Conservation (phyloP, 2,797 vertebrate species). For the Lagocephalus sceleratus region DNA sequence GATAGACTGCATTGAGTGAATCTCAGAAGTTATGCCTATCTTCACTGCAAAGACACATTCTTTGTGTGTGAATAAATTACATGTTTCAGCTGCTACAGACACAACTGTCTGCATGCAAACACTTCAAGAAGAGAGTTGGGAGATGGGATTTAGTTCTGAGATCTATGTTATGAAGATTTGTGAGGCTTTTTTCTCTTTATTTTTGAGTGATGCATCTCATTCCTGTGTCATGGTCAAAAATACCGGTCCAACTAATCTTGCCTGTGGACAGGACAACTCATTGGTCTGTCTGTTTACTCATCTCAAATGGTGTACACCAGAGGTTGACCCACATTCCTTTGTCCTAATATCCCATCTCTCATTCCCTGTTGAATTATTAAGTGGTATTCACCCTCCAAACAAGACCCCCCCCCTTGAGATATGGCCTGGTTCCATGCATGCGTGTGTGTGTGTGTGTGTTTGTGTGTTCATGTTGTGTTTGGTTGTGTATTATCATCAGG, state of each 20-base stretch:
- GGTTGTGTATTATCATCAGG: slow-evolving; percentile 71
- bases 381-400: slow-evolving; percentile 53
- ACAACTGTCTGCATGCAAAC: too few relatives aligned
- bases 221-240: slow-evolving; percentile 1
- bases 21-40: not conserved
- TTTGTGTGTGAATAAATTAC: too few relatives aligned
- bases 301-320: slow-evolving; percentile 46
- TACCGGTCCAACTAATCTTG: slow-evolving; percentile 5
- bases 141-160: too few relatives aligned
- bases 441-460: slow-evolving; percentile 19
- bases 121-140: too few relatives aligned
- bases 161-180: too few relatives aligned
- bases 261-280: slow-evolving; percentile 24
- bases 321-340: slow-evolving; percentile 66
- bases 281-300: slow-evolving; percentile 46
- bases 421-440: slow-evolving; percentile 38
- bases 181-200: too few relatives aligned
- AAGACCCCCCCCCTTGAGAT: slow-evolving; percentile 46
- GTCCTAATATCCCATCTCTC: slow-evolving; percentile 57
- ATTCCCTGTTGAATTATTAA: slow-evolving; percentile 64
- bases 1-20: not conserved
- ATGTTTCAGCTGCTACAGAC: too few relatives aligned
- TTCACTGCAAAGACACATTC: slow-evolving; percentile 2
- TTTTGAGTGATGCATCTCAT: too few relatives aligned
- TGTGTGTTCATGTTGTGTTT: slow-evolving; percentile 24